Evolutionary conservation across 2,888 invertebrate genomes (phyloP).

Genomic region (Drosophila macrospina): DNA sequence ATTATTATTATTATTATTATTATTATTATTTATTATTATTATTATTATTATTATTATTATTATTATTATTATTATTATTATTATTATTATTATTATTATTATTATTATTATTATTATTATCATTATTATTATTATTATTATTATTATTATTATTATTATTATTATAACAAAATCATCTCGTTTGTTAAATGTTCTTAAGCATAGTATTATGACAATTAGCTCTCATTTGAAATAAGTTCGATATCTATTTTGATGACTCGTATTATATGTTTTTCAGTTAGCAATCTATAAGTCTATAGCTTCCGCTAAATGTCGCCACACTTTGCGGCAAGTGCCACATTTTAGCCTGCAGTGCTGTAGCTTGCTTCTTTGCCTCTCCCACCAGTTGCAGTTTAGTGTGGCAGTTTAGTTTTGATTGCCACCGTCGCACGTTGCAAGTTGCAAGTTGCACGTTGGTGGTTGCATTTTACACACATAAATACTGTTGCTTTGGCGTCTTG

Average conservation of each 20-base stretch:
- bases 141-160: too few species aligned
- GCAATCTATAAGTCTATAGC: neutral
- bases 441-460: conserved; percentile 27
- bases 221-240: neutral
- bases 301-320: conserved; percentile 36
- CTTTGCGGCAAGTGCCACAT: conserved; percentile 33
- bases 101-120: too few species aligned
- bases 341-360: conserved; percentile 26
- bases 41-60: too few species aligned
- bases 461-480: conserved; percentile 47
- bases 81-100: too few species aligned
- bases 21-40: too few species aligned
- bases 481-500: conserved; percentile 35
- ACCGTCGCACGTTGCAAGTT: conserved; percentile 38
- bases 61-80: too few species aligned
- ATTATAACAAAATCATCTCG: too few species aligned
- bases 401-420: conserved; percentile 71
- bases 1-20: too few species aligned
- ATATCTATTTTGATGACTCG: neutral
- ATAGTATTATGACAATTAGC: too few species aligned
- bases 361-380: neutral
- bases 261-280: neutral
- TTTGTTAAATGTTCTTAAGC: too few species aligned
- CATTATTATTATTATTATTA: too few species aligned
- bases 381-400: conserved; percentile 49